Evolutionary conservation across 2,113 vertebrate genomes (phyloP).

Genomic region (Xenopus tropicalis): DNA sequence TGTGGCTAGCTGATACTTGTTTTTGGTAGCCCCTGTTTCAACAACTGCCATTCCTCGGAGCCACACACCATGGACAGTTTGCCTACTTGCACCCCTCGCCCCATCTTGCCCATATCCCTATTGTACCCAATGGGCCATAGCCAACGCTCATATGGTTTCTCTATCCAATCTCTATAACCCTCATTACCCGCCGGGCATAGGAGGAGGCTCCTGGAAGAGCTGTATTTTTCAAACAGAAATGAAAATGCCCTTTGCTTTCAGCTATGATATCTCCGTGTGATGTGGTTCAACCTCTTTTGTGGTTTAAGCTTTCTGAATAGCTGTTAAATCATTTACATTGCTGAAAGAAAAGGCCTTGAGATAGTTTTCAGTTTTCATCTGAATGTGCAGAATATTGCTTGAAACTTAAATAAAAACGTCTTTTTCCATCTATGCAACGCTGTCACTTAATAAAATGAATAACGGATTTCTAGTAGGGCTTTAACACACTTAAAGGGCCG

Average conservation of each 20-base stretch:
- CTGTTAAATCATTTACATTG: constrained; percentile 42
- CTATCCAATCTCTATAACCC: constrained; percentile 6
- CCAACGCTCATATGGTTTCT: too few relatives aligned
- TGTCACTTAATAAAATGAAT: background rate
- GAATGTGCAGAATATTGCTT: constrained; percentile 11
- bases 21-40: too few relatives aligned
- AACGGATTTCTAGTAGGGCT: background rate
- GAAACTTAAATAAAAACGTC: constrained; percentile 1
- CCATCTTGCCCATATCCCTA: too few relatives aligned
- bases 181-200: constrained; percentile 18
- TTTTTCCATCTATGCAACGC: background rate
- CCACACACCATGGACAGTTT: too few relatives aligned
- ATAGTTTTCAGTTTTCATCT: constrained; percentile 6
- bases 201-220: constrained; percentile 42
- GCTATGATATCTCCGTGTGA: constrained; percentile 44
- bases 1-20: too few relatives aligned
- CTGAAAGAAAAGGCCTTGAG: background rate
- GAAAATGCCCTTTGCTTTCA: constrained; percentile 52
- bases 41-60: too few relatives aligned
- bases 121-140: too few relatives aligned
- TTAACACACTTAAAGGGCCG: too few relatives aligned
- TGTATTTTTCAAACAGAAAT: constrained; percentile 48
- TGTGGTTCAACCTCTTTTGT: too few relatives aligned
- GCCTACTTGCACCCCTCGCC: too few relatives aligned
- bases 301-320: constrained; percentile 26